phyloP scores from a whole-genome alignment of 2,888 invertebrate genomes.

The Lycocerus yunnanus region DNA sequence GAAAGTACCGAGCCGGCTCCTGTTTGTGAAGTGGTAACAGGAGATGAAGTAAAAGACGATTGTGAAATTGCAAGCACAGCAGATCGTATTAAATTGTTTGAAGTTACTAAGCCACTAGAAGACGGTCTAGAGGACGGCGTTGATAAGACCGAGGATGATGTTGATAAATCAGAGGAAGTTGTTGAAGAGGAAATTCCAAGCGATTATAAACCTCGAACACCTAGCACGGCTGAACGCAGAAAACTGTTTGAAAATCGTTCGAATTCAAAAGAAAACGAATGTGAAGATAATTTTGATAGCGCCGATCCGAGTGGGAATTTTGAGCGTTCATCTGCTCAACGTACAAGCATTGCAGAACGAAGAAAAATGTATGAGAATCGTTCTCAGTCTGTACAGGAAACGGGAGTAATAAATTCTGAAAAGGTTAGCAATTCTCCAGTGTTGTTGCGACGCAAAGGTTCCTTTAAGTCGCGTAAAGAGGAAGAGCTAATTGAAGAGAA shows the following conservation, averaged over 20 bases:
- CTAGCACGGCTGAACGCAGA: conserved; percentile 79
- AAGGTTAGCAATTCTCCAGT: conserved; percentile 74
- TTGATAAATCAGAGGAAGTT: not conserved
- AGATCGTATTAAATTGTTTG: conserved; percentile 77
- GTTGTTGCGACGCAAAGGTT: conserved; percentile 73
- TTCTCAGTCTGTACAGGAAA: conserved; percentile 68
- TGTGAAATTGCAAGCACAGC: conserved; percentile 80
- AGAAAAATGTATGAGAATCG: conserved; percentile 77
- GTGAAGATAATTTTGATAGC: conserved; percentile 56
- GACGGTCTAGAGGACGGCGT: conserved; percentile 46
- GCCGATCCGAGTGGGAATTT: conserved; percentile 62
- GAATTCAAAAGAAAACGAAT: conserved; percentile 52
- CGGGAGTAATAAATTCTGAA: conserved; percentile 59
- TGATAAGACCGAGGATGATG: not conserved
- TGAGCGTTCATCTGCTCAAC: conserved; percentile 65
- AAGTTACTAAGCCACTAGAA: conserved; percentile 54
- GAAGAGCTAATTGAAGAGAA: conserved; percentile 57
- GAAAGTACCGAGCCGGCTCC: conserved; percentile 15
- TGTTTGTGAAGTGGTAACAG: not conserved
- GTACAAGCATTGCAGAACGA: conserved; percentile 76
- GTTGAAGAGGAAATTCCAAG: conserved; percentile 64
- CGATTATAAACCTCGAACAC: conserved; percentile 73
- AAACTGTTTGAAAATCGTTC: conserved; percentile 67
- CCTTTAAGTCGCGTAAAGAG: conserved; percentile 66
- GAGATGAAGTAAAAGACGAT: conserved; percentile 55